Conservation (phyloP, 1,140 invertebrate species). For the Pseudomyrmex cubaensis region DNA sequence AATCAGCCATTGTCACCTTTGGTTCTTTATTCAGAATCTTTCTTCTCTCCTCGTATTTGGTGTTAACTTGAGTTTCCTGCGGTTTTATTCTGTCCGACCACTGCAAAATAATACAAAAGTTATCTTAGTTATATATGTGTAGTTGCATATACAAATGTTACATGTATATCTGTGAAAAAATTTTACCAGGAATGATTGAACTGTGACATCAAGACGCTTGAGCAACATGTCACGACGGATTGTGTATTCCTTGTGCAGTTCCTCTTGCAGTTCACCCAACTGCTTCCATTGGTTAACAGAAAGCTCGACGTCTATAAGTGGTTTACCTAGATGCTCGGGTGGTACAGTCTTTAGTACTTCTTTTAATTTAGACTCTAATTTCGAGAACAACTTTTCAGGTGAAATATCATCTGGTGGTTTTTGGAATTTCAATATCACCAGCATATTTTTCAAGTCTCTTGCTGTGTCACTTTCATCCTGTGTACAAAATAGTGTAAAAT, state of each 20-base stretch:
- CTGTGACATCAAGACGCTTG: constrained; percentile 96
- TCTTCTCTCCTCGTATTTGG: constrained; percentile 89
- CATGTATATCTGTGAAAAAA: no score
- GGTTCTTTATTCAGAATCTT: constrained; percentile 88
- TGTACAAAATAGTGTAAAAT: constrained; percentile 50
- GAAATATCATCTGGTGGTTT: constrained; percentile 95
- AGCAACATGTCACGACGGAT: constrained; percentile 94
- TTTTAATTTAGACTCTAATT: constrained; percentile 90
- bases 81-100: constrained; percentile 94
- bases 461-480: constrained; percentile 93
- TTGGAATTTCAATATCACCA: constrained; percentile 91
- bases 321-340: constrained; percentile 89
- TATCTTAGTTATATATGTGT: no score
- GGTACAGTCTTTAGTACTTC: constrained; percentile 89
- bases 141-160: no score
- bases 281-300: constrained; percentile 93
- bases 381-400: constrained; percentile 91
- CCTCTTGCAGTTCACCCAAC: constrained; percentile 89
- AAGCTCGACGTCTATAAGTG: constrained; percentile 91
- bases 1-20: constrained; percentile 88
- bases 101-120: constrained; percentile 80
- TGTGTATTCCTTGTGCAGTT: constrained; percentile 93
- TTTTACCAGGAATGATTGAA: constrained; percentile 94
- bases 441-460: constrained; percentile 90
- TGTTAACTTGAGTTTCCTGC: constrained; percentile 90